A percentile compares a stretch with the other conserved stretches of the same genome.
phyloP scores from a whole-genome alignment of 1,140 invertebrate species.

The Ceratoteleas bidentatus region DNA sequence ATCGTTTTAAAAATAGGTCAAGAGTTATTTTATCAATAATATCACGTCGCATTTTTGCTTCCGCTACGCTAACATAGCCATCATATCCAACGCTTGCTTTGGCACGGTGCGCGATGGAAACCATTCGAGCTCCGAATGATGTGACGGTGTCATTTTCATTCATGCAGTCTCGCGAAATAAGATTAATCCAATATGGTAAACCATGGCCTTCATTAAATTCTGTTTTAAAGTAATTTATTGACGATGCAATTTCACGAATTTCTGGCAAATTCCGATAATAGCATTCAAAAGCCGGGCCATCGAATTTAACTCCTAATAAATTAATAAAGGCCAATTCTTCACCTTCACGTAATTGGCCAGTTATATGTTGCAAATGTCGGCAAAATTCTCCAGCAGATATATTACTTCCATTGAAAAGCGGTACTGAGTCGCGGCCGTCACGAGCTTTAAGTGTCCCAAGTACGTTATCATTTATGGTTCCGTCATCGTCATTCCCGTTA shows the following conservation, averaged over 20 bases:
- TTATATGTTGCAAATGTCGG: neutral
- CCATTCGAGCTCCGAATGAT: constrained; percentile 1
- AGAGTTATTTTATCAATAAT: neutral
- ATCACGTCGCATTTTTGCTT: too few relatives aligned
- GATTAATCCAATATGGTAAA: too few relatives aligned
- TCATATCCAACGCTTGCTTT: neutral
- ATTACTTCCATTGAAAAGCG: constrained; percentile 1
- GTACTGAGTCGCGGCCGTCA: constrained; percentile 6
- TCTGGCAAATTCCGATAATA: neutral
- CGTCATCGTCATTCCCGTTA: too few relatives aligned
- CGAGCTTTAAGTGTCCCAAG: constrained; percentile 1
- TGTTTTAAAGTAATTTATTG: too few relatives aligned
- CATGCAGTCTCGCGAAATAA: too few relatives aligned
- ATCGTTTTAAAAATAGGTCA: constrained; percentile 3
- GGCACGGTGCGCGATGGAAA: neutral
- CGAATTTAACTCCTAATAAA: neutral
- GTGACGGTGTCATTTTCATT: neutral
- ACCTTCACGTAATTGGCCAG: neutral
- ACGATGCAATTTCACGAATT: too few relatives aligned
- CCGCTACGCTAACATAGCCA: too few relatives aligned
- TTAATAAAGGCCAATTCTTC: constrained; percentile 7
- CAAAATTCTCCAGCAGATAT: constrained; percentile 10
- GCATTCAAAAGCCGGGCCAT: neutral
- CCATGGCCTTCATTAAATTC: too few relatives aligned
- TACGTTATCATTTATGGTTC: too few relatives aligned